Evolutionary conservation across 2,113 vertebrate genomes (phyloP).

Genomic region (Candoia aspera): DNA sequence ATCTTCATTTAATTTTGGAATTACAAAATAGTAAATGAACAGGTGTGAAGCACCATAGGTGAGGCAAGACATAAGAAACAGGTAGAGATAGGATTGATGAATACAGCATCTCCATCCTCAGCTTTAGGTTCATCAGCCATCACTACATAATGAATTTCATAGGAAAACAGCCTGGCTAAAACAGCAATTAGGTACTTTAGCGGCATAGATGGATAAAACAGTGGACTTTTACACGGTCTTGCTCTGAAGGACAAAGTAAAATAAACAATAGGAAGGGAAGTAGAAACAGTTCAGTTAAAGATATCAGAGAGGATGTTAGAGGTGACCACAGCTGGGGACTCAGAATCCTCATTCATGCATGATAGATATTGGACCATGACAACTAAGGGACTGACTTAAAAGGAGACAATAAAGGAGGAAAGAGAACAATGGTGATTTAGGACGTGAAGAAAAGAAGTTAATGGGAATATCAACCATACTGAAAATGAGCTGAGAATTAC

Average conservation of each 20-base stretch:
- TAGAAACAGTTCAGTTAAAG: background rate
- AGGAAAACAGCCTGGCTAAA: background rate
- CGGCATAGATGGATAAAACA: background rate
- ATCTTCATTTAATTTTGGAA: background rate
- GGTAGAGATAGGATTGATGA: no score
- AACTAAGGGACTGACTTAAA: conserved; percentile 26
- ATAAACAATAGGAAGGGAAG: background rate
- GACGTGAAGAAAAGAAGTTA: conserved; percentile 48
- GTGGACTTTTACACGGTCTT: background rate
- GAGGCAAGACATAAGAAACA: background rate
- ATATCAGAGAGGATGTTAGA: background rate
- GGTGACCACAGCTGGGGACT: background rate
- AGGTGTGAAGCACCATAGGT: background rate
- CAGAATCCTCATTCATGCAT: background rate
- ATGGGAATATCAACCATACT: conserved; percentile 54
- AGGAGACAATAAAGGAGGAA: background rate
- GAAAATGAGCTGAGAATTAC: conserved; percentile 51
- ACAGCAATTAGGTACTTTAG: background rate
- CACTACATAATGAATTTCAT: background rate
- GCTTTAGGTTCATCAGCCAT: background rate
- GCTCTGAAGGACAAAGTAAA: background rate
- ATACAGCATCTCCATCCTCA: background rate
- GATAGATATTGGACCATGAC: background rate
- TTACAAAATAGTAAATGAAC: background rate
- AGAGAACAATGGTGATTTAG: conserved; percentile 37